Base-by-base conservation (phyloP, 2,113 vertebrate species). In the Elephas maximus region DNA sequence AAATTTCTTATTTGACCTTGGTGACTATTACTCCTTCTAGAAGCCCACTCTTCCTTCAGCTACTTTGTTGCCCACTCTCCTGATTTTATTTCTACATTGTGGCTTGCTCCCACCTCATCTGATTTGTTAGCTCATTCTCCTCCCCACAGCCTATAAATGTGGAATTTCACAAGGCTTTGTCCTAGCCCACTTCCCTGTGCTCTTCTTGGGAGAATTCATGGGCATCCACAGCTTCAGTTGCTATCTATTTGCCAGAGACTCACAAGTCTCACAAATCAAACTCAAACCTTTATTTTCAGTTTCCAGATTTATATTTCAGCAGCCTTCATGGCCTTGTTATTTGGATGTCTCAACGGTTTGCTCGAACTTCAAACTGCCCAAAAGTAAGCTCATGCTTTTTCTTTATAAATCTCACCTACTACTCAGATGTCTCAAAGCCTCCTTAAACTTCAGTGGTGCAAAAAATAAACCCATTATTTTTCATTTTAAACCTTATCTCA, bases 401-500 rank as follows among this genome's bases (percentile, higher is more conserved):
- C 26, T 48, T 30, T n/a, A 10, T n/a, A 65, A 45, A 71, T 12
- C 9, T 71, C 28, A 30, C 15, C 45, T 28, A 78, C 76, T 76
- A 33, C 17, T 48, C 87, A 57, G 20, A n/a, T 48, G 6, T 45
- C 2, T 53, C 45, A 65, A 33, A 45, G 24, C 48, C 9, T 82
- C 37, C 10, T 91, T 48, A 82, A 83, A 82, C 14, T 69, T 83
- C 60, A 65, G 57, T 57, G 44, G 67, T 92, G 76, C 62, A 24
- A 33, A 85, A 44, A 96, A 65, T 76, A 77, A 37, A 6, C 6
- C 53, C 23, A 51, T 33, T 8, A 6, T 28, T 88, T 81, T 83
- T 96, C 5, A 85, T 85, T 88, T 84, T 77, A 41, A 82, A 88
- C 74, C 41, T 92, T 65, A 83, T 24, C 14, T 60, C 57, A 92